A percentile compares a stretch with the other conserved stretches of the same genome.
These are phyloP conservation scores for Sander vitreus DNA, from an alignment of 2,113 vertebrate species.

Conservation along the genomic window DNA sequence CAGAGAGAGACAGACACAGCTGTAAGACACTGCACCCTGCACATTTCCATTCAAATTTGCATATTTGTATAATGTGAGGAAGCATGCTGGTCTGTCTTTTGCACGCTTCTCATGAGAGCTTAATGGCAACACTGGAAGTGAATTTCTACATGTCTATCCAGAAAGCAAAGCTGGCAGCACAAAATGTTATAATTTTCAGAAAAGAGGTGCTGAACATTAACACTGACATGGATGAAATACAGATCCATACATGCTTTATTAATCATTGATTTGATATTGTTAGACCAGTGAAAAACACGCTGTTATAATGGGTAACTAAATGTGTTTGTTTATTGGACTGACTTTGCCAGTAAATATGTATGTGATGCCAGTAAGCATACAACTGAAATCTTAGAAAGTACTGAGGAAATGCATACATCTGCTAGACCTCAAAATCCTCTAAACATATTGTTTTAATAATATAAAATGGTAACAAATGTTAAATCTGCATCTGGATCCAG, in stretches of 20 bases:
- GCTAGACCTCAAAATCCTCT: too few relatives aligned
- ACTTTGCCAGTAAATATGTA: not conserved
- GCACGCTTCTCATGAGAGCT: not conserved
- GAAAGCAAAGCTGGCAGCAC: not conserved
- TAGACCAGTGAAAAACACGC: not conserved
- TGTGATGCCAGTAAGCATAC: not conserved
- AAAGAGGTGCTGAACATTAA: constrained; percentile 6
- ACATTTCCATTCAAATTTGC: constrained; percentile 57
- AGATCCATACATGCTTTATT: not conserved
- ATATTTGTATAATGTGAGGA: constrained; percentile 43
- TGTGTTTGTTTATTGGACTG: not conserved
- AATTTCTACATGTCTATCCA: not conserved
- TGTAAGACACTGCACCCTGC: constrained; percentile 34
- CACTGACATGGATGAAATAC: not conserved
- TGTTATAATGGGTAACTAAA: not conserved
- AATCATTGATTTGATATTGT: not conserved
- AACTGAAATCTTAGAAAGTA: not conserved
- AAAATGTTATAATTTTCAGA: not conserved
- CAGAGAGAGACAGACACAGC: constrained; percentile 32
- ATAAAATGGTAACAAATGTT: not conserved
- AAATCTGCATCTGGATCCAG: not conserved
- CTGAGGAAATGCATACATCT: not conserved
- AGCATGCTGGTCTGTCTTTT: not conserved
- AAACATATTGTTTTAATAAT: not conserved
- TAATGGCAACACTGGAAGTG: not conserved